These are phyloP conservation scores for Bellardia pandia DNA, from an alignment of 2,888 invertebrate genomes.

Conservation along the genomic window DNA sequence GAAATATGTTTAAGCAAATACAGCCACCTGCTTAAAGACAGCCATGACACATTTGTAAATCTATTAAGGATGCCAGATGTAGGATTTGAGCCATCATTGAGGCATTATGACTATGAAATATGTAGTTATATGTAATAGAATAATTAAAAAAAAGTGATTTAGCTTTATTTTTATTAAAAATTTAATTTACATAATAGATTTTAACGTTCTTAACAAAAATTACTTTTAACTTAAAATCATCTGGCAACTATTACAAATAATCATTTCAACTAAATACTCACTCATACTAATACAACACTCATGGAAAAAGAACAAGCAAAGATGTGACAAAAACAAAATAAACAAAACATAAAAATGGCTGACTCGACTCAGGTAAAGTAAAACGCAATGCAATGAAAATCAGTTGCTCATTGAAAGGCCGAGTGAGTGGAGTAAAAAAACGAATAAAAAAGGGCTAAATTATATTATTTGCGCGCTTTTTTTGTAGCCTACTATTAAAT, in stretches of 20 bases:
- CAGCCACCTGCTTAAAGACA: not conserved
- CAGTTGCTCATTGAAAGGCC: constrained; percentile 77
- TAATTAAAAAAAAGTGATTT: not conserved
- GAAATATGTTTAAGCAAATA: not conserved
- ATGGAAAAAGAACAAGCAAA: constrained; percentile 15
- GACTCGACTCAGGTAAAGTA: constrained; percentile 71
- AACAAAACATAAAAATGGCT: constrained; percentile 70
- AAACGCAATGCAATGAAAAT: constrained; percentile 50
- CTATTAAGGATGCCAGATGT: not conserved
- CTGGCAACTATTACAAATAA: not conserved
- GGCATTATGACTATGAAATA: not conserved
- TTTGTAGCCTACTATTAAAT: not conserved
- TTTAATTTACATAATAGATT: too few species aligned
- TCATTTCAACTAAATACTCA: constrained; percentile 6
- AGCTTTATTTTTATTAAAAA: too few species aligned
- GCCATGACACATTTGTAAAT: not conserved
- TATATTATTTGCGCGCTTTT: constrained; percentile 57
- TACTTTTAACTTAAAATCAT: not conserved
- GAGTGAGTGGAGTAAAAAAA: constrained; percentile 76
- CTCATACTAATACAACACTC: constrained; percentile 40
- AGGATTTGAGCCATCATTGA: not conserved
- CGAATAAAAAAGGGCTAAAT: not conserved
- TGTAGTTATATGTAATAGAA: not conserved
- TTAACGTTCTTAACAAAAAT: too few species aligned
- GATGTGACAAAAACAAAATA: constrained; percentile 13